Conservation (phyloP, 2,113 vertebrate genomes). For the Rafetus swinhoei region DNA sequence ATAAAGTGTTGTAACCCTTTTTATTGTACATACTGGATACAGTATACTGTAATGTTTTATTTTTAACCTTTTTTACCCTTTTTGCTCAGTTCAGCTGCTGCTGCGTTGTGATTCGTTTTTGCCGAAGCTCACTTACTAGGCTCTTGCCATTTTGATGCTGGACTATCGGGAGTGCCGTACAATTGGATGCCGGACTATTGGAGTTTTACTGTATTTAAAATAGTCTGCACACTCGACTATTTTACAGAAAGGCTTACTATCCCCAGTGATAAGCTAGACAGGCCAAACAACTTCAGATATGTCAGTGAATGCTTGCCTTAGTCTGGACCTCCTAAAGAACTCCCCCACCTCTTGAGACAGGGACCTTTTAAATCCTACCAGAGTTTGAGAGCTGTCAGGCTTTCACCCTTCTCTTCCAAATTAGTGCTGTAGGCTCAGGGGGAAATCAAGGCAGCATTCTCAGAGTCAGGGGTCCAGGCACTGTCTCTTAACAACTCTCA, state of each 20-base stretch:
- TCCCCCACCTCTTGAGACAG: background rate
- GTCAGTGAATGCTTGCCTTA: background rate
- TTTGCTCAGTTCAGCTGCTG: too few relatives aligned
- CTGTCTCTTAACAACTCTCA: background rate
- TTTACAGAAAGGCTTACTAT: background rate
- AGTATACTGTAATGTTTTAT: too few relatives aligned
- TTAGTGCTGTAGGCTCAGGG: constrained; percentile 9
- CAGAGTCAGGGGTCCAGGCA: background rate
- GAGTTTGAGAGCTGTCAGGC: constrained; percentile 27
- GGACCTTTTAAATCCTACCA: background rate
- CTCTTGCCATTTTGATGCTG: too few relatives aligned
- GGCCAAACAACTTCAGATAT: background rate
- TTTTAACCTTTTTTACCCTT: too few relatives aligned
- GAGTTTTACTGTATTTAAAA: too few relatives aligned
- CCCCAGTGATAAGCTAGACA: background rate
- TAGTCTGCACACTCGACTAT: background rate
- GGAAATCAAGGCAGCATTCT: constrained; percentile 36
- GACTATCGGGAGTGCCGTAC: too few relatives aligned
- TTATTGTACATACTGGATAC: too few relatives aligned
- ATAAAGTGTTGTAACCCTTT: too few relatives aligned
- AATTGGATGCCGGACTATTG: too few relatives aligned
- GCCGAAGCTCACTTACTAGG: too few relatives aligned
- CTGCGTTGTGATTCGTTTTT: too few relatives aligned
- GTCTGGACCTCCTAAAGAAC: background rate
- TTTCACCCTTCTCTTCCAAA: constrained; percentile 4